A percentile compares a stretch with the other conserved stretches of the same genome.
Evolutionary conservation across 2,797 vertebrate species (phyloP).

Genomic region (Pipistrellus kuhlii): DNA sequence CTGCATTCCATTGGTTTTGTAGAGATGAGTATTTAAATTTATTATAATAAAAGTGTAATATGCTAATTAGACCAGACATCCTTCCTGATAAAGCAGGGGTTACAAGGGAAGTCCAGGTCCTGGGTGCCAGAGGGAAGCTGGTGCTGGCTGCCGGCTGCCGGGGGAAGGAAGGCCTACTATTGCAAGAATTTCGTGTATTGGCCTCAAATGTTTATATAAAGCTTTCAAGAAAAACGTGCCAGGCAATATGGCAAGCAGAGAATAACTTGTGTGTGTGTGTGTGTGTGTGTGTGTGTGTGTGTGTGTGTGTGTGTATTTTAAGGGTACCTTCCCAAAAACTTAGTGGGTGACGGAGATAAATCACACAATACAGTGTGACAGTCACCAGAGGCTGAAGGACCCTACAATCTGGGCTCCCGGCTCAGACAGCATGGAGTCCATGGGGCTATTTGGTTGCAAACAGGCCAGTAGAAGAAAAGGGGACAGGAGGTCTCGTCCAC

Average conservation of each 20-base stretch:
- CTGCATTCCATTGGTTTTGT: background rate
- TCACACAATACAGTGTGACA: background rate
- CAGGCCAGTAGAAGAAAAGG: background rate
- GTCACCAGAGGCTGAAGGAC: background rate
- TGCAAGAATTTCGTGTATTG: too few relatives aligned
- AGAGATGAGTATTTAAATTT: background rate
- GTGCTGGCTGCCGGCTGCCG: too few relatives aligned
- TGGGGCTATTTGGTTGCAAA: background rate
- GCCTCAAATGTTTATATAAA: background rate
- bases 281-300: too few relatives aligned
- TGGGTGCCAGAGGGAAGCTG: too few relatives aligned
- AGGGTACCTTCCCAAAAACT: background rate
- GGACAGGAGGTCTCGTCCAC: background rate
- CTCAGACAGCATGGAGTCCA: background rate
- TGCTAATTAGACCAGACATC: too few relatives aligned
- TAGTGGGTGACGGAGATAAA: background rate
- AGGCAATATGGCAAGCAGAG: background rate
- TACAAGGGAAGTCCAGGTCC: too few relatives aligned
- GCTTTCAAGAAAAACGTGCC: constrained; percentile 19
- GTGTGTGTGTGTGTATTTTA: background rate
- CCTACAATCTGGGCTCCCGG: background rate
- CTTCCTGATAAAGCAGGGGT: too few relatives aligned
- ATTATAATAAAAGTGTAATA: too few relatives aligned
- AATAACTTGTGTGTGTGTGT: background rate
- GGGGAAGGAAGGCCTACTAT: too few relatives aligned